Percentiles rank a stretch among this genome's conserved stretches.
phyloP scores from a whole-genome alignment of 2,888 invertebrate species.

The Tinea trinotella region DNA sequence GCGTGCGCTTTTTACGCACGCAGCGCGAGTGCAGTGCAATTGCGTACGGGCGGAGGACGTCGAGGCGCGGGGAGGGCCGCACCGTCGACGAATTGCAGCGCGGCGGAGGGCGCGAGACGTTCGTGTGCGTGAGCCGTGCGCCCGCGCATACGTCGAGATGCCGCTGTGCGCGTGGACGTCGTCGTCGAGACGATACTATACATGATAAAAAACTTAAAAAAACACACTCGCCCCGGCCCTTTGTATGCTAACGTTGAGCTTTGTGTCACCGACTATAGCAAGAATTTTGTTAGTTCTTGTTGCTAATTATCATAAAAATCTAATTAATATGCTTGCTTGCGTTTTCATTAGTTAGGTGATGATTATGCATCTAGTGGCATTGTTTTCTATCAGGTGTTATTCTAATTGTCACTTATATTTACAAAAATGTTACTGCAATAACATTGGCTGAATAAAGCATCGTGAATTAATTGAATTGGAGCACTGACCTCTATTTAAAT shows the following conservation, averaged over 20 bases:
- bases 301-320: slow-evolving; percentile 43
- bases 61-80: slow-evolving; percentile 37
- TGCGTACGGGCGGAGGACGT: slow-evolving; percentile 41
- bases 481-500: too few relatives aligned
- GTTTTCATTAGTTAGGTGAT: slow-evolving; percentile 30
- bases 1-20: slow-evolving; percentile 72
- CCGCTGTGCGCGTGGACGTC: slow-evolving; percentile 26
- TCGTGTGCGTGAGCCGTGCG: slow-evolving; percentile 32
- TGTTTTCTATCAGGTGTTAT: neutral
- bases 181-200: slow-evolving; percentile 45
- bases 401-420: neutral
- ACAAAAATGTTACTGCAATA: neutral
- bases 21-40: slow-evolving; percentile 68
- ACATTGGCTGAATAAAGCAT: too few relatives aligned
- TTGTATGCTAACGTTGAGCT: slow-evolving; percentile 60
- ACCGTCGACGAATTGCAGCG: slow-evolving; percentile 67
- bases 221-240: slow-evolving; percentile 53
- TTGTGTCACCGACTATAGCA: slow-evolving; percentile 43
- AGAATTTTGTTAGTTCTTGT: slow-evolving; percentile 41
- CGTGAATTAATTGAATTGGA: too few relatives aligned
- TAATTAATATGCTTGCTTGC: slow-evolving; percentile 39
- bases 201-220: slow-evolving; percentile 64
- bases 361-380: slow-evolving; percentile 7
- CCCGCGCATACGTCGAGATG: slow-evolving; percentile 29
- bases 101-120: slow-evolving; percentile 54